Base-by-base conservation (phyloP, 2,888 invertebrate genomes). In the Eupithecia exiguata region DNA sequence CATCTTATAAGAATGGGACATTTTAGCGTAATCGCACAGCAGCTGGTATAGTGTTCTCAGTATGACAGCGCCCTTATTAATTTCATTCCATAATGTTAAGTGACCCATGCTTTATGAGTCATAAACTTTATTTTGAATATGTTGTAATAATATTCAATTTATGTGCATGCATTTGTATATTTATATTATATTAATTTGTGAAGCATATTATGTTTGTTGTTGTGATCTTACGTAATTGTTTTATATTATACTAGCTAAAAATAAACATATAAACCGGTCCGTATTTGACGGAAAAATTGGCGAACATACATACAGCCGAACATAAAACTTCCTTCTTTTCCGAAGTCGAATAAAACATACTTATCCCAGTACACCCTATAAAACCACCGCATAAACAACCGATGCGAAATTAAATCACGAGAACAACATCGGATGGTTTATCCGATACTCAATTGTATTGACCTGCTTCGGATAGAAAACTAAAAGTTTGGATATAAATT, bases 111-210 rank as follows among this genome's bases (percentile, higher is more conserved):
- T 91, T 92, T 92, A 92, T 90, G 86, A 86, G 69, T 80, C 79
- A 89, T 92, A 91, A 92, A 84, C 86, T 86, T 76, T 85, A 86
- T 87, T 89, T 87, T 86, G 86, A 87, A 87, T 85, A 85, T 87
- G 88, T 88, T 86, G 86, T 73, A 68, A 70, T 75, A 38, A 14
- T 38, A 70, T 68, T 70, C 85, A 87, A 87, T 87, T 87, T 87
- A 87, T 88, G 87, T 87, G 85, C 83, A 83, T 85, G 84, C 82
- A 85, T 85, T 86, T 80, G 74, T 82, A 72, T 69, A 58, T 58
- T 58, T 58, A 58, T 58, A 63, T 63, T 58, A 63, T 63, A 81
- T 74, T 76, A 74, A 74, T 74, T 0, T 36, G 12, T 21, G 18
- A 62, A 62, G 62, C 21, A 3, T 35, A 62, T 62, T 62, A 62